Base-by-base conservation (phyloP, 2,888 invertebrate genomes). In the Orthosia cruda region DNA sequence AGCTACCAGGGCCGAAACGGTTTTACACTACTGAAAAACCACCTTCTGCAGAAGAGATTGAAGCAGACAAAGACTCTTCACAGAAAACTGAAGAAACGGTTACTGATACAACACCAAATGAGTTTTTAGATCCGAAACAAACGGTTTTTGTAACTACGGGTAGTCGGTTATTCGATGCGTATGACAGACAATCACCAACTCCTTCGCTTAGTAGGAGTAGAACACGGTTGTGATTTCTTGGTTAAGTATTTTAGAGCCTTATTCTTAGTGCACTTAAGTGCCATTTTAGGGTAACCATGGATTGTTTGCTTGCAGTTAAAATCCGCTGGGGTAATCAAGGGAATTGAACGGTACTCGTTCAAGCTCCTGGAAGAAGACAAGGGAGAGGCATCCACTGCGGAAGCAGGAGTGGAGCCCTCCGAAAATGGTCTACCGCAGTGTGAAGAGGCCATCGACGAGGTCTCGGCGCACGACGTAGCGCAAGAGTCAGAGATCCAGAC, bases 71-170 rank as follows among this genome's bases (percentile, higher is more conserved):
- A 52, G 94, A 95, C n/a, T 85, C 90, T 15, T 95, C 94, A 0
- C 94, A 93, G 18, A 94, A 91, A 82, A 95, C 95, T 3, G 94
- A 94, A 0, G 93, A 93, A 0, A 94, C 95, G 0, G 79, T 90
- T 4, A 89, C 90, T 2, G 94, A 93, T 54, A 59, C 23, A n/a
- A 52, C 63, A 5, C 91, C 64, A 32, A 54, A 58, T 26, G 93
- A 80, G 45, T n/a, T n/a, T 40, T 32, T 69, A 62, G 86, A 88
- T n/a, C 63, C 71, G 0, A 88, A 89, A 47, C 62, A 88, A 18
- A 83, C 85, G 0, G 85, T 89, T 0, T 92, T 93, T 55, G 80
- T 92, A 0, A 91, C 91, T 0, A 84, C 89, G n/a, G 89, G 89
- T 40, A n/a, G n/a, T n/a, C n/a, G n/a, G n/a, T n/a, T n/a, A n/a